Percentiles rank a stretch among this genome's conserved stretches.
Evolutionary conservation across 2,113 vertebrate species (phyloP).

Genomic region (Colossoma macropomum): DNA sequence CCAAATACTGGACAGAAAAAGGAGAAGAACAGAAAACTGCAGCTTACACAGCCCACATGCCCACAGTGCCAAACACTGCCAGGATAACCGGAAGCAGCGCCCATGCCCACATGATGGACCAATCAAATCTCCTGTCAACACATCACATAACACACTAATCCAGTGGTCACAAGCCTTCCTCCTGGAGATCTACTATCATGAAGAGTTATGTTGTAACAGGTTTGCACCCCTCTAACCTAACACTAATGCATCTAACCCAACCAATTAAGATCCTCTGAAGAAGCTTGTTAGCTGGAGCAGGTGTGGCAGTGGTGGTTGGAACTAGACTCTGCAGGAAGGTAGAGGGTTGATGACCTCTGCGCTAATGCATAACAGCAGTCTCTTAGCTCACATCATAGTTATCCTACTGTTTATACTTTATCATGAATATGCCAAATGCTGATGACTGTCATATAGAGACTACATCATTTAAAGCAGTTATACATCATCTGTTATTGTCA

Average conservation of each 20-base stretch:
- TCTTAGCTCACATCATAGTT: neutral
- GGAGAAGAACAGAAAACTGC: neutral
- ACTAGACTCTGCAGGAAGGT: too few relatives aligned
- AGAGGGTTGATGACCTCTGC: too few relatives aligned
- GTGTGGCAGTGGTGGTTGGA: too few relatives aligned
- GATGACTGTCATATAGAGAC: neutral
- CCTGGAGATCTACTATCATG: too few relatives aligned
- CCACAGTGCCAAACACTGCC: constrained; percentile 60
- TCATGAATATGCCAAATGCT: constrained; percentile 3
- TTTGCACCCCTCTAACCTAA: too few relatives aligned
- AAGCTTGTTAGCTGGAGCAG: too few relatives aligned
- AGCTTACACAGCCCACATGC: constrained; percentile 73
- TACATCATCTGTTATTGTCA: neutral
- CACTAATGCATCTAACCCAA: too few relatives aligned
- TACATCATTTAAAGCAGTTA: neutral
- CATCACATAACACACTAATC: neutral
- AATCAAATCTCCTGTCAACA: constrained; percentile 40
- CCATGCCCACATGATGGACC: constrained; percentile 67
- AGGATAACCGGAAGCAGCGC: constrained; percentile 65
- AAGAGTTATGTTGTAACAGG: too few relatives aligned
- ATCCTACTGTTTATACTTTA: neutral
- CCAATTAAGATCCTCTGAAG: too few relatives aligned
- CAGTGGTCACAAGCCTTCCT: too few relatives aligned
- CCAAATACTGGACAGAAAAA: neutral
- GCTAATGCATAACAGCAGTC: neutral